Evolutionary conservation across 2,888 invertebrate species (phyloP), one percentile per base, ranked within the genome.

Genomic region (Rhorus exstirpatorius): DNA sequence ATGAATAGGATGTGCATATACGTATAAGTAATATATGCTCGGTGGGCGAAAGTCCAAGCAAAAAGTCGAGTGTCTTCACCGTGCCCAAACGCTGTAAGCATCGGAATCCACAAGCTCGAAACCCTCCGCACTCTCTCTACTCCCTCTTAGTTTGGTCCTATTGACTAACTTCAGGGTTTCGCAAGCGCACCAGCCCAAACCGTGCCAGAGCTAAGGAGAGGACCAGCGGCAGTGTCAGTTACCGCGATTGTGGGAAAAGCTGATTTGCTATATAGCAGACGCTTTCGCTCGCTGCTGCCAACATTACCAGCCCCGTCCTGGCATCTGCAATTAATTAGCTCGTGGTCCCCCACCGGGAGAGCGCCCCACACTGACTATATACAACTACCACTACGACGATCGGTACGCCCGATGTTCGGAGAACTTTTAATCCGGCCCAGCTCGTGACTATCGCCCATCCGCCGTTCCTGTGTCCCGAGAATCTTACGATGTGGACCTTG

Each of bases 301-400:
- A 60, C 70, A 60, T 78, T 83, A 67, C 74, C 86, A 70, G 17
- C 83, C 79, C 84, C 83, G 82, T 84, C 84, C 76, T 78, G 83
- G 87, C 86, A 87, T 86, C 89, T 89, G 90, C 89, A 90, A 90
- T 90, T 90, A 90, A 90, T 90, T 90, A 90, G 89, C 90, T 85
- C 87, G 87, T 72, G 83, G 85, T 83, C 86, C 67, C 76, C 72
- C 35, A 24, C 71, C 35, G 68, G 65, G 21, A 68, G 72, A 74
- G 77, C 24, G 53, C 8, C 19, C 41, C 31, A 53, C 72, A 46
- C 72, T 60, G 61, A 41, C 68, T 21, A 58, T 60, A 35, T 65
- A 44, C 63, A 44, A 78, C 72, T 61, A 75, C 75, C 63, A 77
- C 77, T 14, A 85, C 84, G 79, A 85, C 84, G 89, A 90, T 90